A percentile compares a stretch with the other conserved stretches of the same genome.
phyloP scores from a whole-genome alignment of 2,113 vertebrate genomes.

The Ascaphus truei region DNA sequence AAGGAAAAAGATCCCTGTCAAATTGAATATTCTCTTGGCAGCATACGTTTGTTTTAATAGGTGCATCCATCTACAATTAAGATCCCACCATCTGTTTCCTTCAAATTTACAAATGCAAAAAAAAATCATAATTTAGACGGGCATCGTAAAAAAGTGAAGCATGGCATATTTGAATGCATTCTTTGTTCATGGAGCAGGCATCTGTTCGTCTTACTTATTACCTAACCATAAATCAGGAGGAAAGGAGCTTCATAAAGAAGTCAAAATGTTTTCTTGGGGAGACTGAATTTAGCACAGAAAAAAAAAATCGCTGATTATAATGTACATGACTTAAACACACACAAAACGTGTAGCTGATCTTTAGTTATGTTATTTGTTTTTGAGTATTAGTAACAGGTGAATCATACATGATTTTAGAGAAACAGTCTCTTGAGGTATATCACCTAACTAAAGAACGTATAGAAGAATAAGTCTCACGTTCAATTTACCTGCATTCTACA shows the following conservation, averaged over 20 bases:
- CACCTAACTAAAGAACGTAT: too few species aligned
- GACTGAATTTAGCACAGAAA: neutral
- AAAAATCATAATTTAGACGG: constrained; percentile 26
- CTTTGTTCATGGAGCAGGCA: constrained; percentile 25
- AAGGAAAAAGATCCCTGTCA: constrained; percentile 6
- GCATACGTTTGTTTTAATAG: constrained; percentile 16
- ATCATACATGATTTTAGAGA: too few species aligned
- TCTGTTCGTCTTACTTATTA: constrained; percentile 32
- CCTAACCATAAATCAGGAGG: constrained; percentile 23
- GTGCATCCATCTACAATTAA: constrained; percentile 29
- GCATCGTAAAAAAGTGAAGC: constrained; percentile 2
- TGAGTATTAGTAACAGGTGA: too few species aligned
- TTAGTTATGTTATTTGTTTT: too few species aligned
- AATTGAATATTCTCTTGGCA: constrained; percentile 22
- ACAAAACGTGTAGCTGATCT: too few species aligned
- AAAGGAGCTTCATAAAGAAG: constrained; percentile 27
- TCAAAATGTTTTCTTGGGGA: neutral
- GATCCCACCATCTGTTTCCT: constrained; percentile 29
- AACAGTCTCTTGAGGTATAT: too few species aligned
- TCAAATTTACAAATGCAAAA: constrained; percentile 33
- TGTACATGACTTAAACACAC: too few species aligned
- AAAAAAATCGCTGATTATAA: too few species aligned
- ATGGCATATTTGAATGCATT: constrained; percentile 14
- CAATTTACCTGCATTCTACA: too few species aligned
- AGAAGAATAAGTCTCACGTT: too few species aligned